These are phyloP conservation scores for Euphonia xanthogaster DNA, from an alignment of 2,797 vertebrate genomes.

Conservation along the genomic window DNA sequence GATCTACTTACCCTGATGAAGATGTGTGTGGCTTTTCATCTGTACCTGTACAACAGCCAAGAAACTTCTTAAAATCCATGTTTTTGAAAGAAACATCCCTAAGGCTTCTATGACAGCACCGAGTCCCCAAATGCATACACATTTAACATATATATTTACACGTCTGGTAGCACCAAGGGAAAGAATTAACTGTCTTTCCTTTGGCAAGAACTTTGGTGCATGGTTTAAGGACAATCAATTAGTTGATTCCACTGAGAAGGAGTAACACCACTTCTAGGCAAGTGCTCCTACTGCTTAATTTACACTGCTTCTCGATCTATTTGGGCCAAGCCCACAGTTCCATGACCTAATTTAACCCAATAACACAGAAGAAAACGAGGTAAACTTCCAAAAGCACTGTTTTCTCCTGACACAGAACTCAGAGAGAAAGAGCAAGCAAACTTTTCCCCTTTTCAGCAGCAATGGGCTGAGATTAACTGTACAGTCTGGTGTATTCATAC, in stretches of 20 bases:
- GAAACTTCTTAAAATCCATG: not conserved
- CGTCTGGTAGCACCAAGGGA: not conserved
- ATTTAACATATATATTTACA: not conserved
- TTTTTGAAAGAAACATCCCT: not conserved
- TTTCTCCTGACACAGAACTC: not conserved
- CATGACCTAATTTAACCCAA: not conserved
- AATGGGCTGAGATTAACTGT: not conserved
- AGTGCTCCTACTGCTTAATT: not conserved
- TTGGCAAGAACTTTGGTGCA: not conserved
- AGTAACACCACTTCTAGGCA: not conserved
- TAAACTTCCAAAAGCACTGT: not conserved
- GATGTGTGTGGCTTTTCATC: slow-evolving; percentile 5
- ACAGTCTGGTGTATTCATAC: not conserved
- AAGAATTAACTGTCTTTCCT: not conserved
- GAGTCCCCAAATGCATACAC: not conserved
- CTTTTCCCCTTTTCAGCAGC: not conserved
- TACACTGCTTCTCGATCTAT: not conserved
- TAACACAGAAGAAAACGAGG: not conserved
- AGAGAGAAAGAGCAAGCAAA: not conserved
- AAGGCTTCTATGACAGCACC: not conserved
- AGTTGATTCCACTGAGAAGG: not conserved
- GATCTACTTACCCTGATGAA: slow-evolving; percentile 36
- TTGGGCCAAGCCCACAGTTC: not conserved
- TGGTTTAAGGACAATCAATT: not conserved
- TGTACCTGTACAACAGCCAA: slow-evolving; percentile 51